Evolutionary conservation across 2,797 vertebrate species (phyloP), one percentile per base, ranked within the genome.

Genomic region (Sebastes steindachneri): DNA sequence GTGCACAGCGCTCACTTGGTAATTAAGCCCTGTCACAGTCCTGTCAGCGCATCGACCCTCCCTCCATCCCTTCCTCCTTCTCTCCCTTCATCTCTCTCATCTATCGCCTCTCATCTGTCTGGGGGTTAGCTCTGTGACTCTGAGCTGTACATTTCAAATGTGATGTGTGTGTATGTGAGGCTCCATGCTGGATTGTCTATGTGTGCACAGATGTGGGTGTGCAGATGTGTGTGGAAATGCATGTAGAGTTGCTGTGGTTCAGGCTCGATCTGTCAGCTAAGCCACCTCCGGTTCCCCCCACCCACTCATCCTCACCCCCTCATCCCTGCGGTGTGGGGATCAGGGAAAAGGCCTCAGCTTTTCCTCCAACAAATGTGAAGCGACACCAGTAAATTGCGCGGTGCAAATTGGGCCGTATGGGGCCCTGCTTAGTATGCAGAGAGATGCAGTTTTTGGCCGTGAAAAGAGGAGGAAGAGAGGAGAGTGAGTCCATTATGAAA

Each of bases 1-100:
- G 78, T 79, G 72, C 75, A 77, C 77, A 31, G 79, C 3, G 74
- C 84, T 68, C 21, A 64, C 83, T 76, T 85, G 75, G 92, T 94
- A 95, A 96, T 96, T 96, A 96, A 95, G 89, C 90, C 90, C 91
- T 90, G 93, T 94, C 95, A 94, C 89, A 93, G 84, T 84, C 73
- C 92, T 93, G 93, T 95, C 94, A 95, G 90, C 81, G 33, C 85
- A 37, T 45, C 68, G 54, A 73, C 83, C 79, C 72, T 73, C 65
- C 76, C 77, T 45, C 64, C 57, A 57, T 51, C 59, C 54, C 35
- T 51, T 60, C 79, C 54, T 28, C 63, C 80, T 70, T 73, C 64
- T 69, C 53, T 68, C 58, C 82, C 78, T 79, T 84, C 89, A 86
- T 85, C 85, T 77, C 69, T 84, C 73, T 76, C 80, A 84, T 88